A percentile compares a stretch with the other conserved stretches of the same genome.
Evolutionary conservation across 2,888 invertebrate species (phyloP).

Genomic region (Gymnoscelis rufifasciata): DNA sequence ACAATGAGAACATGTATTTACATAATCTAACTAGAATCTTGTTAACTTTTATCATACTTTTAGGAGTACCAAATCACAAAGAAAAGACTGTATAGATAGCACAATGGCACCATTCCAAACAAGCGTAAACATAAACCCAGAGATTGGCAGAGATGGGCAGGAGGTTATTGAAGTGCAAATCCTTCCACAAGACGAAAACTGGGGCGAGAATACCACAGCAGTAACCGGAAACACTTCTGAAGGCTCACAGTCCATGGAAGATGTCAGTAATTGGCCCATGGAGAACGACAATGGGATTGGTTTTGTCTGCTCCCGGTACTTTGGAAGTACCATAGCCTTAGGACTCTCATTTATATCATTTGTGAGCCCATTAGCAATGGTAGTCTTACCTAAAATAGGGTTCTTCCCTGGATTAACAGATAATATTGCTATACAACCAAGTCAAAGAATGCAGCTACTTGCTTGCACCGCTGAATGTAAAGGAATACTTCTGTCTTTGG

Average conservation of each 20-base stretch:
- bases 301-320: slow-evolving; percentile 88
- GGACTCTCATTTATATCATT: slow-evolving; percentile 90
- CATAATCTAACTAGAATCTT: slow-evolving; percentile 12
- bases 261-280: slow-evolving; percentile 90
- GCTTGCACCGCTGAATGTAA: slow-evolving; percentile 96
- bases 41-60: slow-evolving; percentile 28
- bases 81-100: slow-evolving; percentile 79
- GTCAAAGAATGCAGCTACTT: slow-evolving; percentile 83
- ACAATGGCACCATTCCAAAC: slow-evolving; percentile 93
- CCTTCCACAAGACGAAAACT: slow-evolving; percentile 97
- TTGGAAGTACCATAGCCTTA: slow-evolving; percentile 88
- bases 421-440: slow-evolving; percentile 84
- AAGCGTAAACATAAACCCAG: slow-evolving; percentile 88
- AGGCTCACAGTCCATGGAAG: slow-evolving; percentile 95
- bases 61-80: slow-evolving; percentile 83
- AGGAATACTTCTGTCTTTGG: slow-evolving; percentile 93
- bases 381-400: slow-evolving; percentile 93
- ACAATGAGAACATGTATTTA: neutral
- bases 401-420: slow-evolving; percentile 87
- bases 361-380: slow-evolving; percentile 96
- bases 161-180: slow-evolving; percentile 98
- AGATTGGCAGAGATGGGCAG: slow-evolving; percentile 87
- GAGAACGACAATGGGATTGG: slow-evolving; percentile 85
- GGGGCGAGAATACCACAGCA: slow-evolving; percentile 99
- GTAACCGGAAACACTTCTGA: slow-evolving; percentile 98